Conservation (phyloP, 2,797 vertebrate genomes). For the Darevskia nairensis region DNA sequence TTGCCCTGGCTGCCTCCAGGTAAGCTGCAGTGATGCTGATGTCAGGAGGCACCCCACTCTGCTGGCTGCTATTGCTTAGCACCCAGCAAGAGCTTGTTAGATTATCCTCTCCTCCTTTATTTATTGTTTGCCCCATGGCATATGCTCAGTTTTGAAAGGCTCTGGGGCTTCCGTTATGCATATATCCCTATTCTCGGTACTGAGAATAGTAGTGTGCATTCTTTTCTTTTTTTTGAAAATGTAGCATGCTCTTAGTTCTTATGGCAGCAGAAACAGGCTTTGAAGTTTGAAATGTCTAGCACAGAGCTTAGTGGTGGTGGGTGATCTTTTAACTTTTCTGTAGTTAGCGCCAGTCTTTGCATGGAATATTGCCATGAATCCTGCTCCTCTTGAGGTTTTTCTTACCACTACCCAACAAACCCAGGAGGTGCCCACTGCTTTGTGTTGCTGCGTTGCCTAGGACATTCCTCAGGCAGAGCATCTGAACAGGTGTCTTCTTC, state of each 20-base stretch:
- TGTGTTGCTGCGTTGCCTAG: not conserved
- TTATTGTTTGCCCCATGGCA: not conserved
- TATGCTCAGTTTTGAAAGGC: not conserved
- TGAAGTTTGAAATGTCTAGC: not conserved
- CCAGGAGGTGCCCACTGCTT: not conserved
- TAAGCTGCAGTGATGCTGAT: no score
- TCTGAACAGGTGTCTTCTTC: not conserved
- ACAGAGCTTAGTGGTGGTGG: not conserved
- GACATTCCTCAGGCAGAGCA: no score
- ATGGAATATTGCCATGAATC: not conserved
- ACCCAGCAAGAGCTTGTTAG: no score
- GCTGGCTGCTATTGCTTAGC: no score
- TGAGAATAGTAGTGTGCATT: not conserved
- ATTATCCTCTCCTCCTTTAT: no score
- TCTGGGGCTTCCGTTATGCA: not conserved
- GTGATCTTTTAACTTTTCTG: not conserved
- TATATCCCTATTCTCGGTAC: not conserved
- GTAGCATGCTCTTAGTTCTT: not conserved
- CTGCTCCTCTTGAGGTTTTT: not conserved
- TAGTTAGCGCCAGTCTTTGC: not conserved
- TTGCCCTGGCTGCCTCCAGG: no score
- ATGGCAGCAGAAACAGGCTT: not conserved
- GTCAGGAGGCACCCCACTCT: no score
- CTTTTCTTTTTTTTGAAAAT: not conserved
- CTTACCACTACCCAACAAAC: accelerated